Percentiles rank a stretch among this genome's conserved stretches.
Conservation (phyloP, 2,113 vertebrate genomes). For the Litocranius walleri region DNA sequence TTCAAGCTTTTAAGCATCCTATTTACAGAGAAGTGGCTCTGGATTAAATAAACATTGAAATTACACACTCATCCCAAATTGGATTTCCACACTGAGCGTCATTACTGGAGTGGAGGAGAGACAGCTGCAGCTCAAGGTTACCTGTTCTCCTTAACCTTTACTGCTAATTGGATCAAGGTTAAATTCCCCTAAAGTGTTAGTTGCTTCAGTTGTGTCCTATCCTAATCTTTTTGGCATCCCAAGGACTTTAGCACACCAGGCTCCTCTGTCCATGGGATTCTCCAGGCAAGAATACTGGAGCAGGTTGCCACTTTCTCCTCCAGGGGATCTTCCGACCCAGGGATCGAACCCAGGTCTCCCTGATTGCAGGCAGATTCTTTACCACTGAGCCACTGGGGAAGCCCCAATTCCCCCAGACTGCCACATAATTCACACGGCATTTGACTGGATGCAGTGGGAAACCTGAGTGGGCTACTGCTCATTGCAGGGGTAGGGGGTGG, state of each 20-base stretch:
- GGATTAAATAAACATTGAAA: slow-evolving; percentile 60
- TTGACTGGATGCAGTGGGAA: background rate
- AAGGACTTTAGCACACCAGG: background rate
- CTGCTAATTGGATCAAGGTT: background rate
- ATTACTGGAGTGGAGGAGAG: background rate
- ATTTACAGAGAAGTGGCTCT: slow-evolving; percentile 28
- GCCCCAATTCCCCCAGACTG: background rate
- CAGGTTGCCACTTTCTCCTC: background rate
- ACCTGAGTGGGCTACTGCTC: background rate
- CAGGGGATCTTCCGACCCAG: background rate
- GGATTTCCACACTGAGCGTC: slow-evolving; percentile 21
- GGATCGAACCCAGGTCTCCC: background rate
- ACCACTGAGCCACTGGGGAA: background rate
- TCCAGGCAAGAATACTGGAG: background rate
- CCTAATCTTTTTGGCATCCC: background rate
- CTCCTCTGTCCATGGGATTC: background rate
- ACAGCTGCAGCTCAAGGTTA: background rate
- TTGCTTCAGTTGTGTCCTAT: background rate
- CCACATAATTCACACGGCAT: background rate
- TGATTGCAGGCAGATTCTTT: background rate
- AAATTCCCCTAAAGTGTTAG: background rate
- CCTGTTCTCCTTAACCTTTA: background rate
- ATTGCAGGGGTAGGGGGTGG: rapidly evolving
- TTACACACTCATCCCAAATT: slow-evolving; percentile 35
- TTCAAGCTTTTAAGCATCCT: slow-evolving; percentile 19